A percentile compares a stretch with the other conserved stretches of the same genome.
Evolutionary conservation across 2,113 vertebrate genomes (phyloP).

Genomic region (Pedionomus torquatus): DNA sequence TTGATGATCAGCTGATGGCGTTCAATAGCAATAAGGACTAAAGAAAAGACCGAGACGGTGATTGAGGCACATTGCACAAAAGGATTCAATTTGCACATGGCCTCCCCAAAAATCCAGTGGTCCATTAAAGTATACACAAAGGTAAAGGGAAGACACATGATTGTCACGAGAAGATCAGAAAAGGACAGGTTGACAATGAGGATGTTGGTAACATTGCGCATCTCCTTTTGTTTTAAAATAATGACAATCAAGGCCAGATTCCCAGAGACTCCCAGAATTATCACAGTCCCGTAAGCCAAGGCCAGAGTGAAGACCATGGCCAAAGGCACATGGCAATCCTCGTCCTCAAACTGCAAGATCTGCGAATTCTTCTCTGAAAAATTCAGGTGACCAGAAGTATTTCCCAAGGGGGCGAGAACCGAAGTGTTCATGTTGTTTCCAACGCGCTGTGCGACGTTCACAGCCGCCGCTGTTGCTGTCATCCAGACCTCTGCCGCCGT

Average conservation of each 20-base stretch:
- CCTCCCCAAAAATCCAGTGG: conserved; percentile 89
- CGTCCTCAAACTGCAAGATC: conserved; percentile 67
- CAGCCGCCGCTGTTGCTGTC: background rate
- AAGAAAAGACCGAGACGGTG: conserved; percentile 86
- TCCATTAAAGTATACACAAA: conserved; percentile 90
- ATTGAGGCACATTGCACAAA: conserved; percentile 87
- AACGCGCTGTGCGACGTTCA: background rate
- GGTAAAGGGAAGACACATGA: conserved; percentile 89
- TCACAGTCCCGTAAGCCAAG: conserved; percentile 84
- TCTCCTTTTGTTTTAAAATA: conserved; percentile 86
- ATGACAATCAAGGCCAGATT: conserved; percentile 86
- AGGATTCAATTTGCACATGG: conserved; percentile 87
- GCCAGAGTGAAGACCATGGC: conserved; percentile 83
- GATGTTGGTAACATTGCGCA: conserved; percentile 90
- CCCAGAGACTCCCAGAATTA: conserved; percentile 85
- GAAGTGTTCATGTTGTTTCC: conserved; percentile 72
- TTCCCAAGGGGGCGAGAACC: conserved; percentile 39
- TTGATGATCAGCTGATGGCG: conserved; percentile 89
- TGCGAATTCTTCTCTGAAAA: conserved; percentile 64
- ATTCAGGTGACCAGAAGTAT: conserved; percentile 67
- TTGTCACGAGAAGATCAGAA: conserved; percentile 85
- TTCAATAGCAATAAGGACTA: conserved; percentile 88
- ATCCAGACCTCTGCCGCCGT: background rate
- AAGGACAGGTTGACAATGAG: conserved; percentile 89
- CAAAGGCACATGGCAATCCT: conserved; percentile 78